Percentiles rank a stretch among this genome's conserved stretches.
Evolutionary conservation across 1,140 invertebrate species (phyloP).

Genomic region (Mylabris phalerata): DNA sequence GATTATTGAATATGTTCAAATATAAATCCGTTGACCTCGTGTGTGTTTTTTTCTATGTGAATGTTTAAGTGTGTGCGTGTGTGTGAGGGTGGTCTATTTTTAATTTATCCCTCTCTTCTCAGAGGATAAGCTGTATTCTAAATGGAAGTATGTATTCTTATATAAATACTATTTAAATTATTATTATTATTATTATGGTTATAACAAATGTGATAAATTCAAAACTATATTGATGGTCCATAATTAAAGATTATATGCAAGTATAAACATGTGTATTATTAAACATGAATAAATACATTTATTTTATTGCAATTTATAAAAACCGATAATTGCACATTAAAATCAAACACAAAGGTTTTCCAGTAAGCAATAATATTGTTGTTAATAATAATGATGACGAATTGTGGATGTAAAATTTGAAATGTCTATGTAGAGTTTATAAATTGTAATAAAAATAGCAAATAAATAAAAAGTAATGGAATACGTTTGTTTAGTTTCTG

Average conservation of each 20-base stretch:
- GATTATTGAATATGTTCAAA: too few relatives aligned
- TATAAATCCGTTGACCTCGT: too few relatives aligned
- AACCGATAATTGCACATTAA: background rate
- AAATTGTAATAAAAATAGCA: conserved; percentile 19
- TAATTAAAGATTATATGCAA: too few relatives aligned
- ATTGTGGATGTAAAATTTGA: background rate
- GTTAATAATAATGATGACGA: background rate
- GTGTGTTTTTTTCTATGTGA: background rate
- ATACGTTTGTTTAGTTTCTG: background rate
- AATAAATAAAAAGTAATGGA: conserved; percentile 1
- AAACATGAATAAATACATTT: background rate
- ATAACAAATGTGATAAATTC: too few relatives aligned
- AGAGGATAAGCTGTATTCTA: conserved; percentile 17
- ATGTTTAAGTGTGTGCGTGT: background rate
- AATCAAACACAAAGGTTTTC: background rate
- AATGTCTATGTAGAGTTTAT: conserved; percentile 17
- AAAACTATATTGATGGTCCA: too few relatives aligned
- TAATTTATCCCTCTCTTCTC: conserved; percentile 6
- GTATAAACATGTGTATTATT: too few relatives aligned
- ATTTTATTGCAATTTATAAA: background rate
- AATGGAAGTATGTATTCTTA: conserved; percentile 17
- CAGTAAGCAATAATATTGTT: conserved; percentile 3
- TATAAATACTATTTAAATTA: conserved; percentile 6
- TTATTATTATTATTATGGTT: conserved; percentile 1
- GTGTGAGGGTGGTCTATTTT: background rate